Evolutionary conservation across 2,113 vertebrate species (phyloP), one percentile per base, ranked within the genome.

Genomic region (Thamnophis sirtalis): DNA sequence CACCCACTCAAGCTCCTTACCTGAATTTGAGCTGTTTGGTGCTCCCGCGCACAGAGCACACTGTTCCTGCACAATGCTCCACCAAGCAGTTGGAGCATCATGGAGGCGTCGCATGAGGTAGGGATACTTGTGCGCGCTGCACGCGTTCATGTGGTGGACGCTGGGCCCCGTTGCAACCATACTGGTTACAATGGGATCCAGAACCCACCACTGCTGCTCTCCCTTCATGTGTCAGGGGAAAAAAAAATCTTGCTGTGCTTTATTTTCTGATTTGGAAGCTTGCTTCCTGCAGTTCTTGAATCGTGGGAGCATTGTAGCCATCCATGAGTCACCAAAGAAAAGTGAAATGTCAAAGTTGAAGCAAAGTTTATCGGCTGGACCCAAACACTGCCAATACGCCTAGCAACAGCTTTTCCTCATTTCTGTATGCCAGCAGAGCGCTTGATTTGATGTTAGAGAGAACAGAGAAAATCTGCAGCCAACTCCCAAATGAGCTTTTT

Each of bases 321-420:
- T 94, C 85, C 91, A 63, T 94, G 95, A 96, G 97, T 98, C 97
- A 97, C 95, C 63, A 92, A 84, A 84, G 91, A 95, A 92, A 90
- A 94, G 10, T 95, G 96, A 96, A 98, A 97, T 97, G 97, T 97
- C 97, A 98, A 96, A 97, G 97, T 96, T 97, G 97, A 97, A 94
- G 43, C 80, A 3, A 86, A 96, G 97, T 95, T 96, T 91, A 95
- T 91, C 92, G 94, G 93, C 94, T 93, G 94, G 93, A 89, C 93
- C 84, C 84, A 91, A 92, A 95, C 88, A 84, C 94, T 94, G 95
- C 90, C 93, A 94, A 93, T 94, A 93, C 91, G 86, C 93, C 91
- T 84, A 90, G 88, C 3, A n/a, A 84, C 91, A 93, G 94, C 80
- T 95, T 84, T 89, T 93, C 84, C 85, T 94, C 95, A 93, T 96